Evolutionary conservation across 2,888 invertebrate species (phyloP).

Genomic region (Eudemis profundana): DNA sequence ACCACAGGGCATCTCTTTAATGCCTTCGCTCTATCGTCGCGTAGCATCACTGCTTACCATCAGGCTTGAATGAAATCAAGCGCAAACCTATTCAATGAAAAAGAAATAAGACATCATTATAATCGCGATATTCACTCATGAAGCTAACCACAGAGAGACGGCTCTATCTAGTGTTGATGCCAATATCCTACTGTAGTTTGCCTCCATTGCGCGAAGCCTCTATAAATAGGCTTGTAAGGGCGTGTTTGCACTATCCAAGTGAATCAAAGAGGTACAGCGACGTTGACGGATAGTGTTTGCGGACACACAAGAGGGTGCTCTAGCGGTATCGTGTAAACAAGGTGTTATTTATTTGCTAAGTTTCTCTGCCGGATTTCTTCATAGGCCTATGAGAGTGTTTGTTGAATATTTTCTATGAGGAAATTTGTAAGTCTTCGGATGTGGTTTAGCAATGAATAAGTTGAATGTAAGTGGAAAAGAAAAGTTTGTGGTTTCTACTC

Average conservation of each 20-base stretch:
- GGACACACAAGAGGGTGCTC: constrained; percentile 49
- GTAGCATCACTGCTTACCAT: too few species aligned
- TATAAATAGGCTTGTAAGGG: constrained; percentile 48
- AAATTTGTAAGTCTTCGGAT: constrained; percentile 29
- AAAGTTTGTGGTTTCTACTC: constrained; percentile 3
- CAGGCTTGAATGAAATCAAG: too few species aligned
- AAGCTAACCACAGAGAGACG: too few species aligned
- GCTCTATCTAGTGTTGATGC: neutral
- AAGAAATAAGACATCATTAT: too few species aligned
- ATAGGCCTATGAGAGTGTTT: constrained; percentile 34
- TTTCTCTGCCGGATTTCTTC: constrained; percentile 41
- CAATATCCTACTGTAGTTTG: constrained; percentile 35
- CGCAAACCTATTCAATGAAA: too few species aligned
- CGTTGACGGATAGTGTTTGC: constrained; percentile 61
- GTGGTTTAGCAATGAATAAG: constrained; percentile 24
- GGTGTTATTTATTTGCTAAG: constrained; percentile 49
- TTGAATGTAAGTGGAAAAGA: constrained; percentile 19
- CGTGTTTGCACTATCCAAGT: constrained; percentile 50
- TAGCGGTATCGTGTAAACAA: constrained; percentile 50
- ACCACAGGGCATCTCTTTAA: too few species aligned
- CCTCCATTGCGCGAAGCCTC: constrained; percentile 25
- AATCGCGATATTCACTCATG: too few species aligned
- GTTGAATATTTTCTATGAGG: constrained; percentile 34
- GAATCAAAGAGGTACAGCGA: constrained; percentile 52
- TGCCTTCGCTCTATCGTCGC: too few species aligned